Evolutionary conservation across 92 coral and sea anemone species (phyloP).

Genomic region (Meandrina meandrites): DNA sequence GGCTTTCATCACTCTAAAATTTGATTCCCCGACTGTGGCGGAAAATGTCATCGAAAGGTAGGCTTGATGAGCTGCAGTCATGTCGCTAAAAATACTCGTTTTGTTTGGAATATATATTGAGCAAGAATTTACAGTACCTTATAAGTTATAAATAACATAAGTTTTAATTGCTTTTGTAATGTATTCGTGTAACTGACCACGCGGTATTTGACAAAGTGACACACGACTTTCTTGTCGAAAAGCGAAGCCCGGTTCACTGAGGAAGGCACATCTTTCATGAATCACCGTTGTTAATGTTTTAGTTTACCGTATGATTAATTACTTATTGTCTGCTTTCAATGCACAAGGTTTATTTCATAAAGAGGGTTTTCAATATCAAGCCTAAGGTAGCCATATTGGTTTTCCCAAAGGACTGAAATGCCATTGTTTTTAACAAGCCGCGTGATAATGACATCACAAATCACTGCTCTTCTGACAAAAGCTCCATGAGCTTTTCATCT

Average conservation of each 20-base stretch:
- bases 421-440: not conserved
- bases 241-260: not conserved
- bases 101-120: not conserved
- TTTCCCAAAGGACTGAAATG: not conserved
- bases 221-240: not conserved
- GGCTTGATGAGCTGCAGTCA: not conserved
- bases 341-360: not conserved
- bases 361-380: not conserved
- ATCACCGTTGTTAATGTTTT: not conserved
- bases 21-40: constrained; percentile 8
- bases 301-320: not conserved
- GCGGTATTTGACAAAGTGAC: not conserved
- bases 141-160: not conserved
- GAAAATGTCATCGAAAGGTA: constrained; percentile 28
- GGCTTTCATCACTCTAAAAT: constrained; percentile 27
- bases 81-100: not conserved
- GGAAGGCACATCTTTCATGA: not conserved
- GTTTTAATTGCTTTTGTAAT: not conserved
- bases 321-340: not conserved
- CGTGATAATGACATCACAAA: not conserved
- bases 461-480: not conserved
- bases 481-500: too few species aligned
- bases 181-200: not conserved
- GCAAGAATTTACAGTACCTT: not conserved
- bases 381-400: not conserved